A percentile compares a stretch with the other conserved stretches of the same genome.
Conservation (phyloP, 2,888 invertebrate species). For the Gryllus longicercus region DNA sequence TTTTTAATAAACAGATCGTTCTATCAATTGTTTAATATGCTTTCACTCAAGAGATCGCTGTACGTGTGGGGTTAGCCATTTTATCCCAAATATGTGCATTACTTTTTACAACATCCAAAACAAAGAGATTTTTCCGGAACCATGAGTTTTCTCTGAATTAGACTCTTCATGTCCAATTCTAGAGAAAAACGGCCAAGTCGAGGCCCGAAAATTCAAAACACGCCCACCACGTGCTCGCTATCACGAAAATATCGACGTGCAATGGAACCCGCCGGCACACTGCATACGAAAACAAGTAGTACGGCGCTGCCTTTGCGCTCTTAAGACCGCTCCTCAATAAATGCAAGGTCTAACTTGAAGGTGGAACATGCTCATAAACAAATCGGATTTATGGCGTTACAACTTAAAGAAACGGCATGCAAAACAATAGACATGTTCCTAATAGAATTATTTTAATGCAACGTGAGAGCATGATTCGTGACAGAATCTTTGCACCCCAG, state of each 20-base stretch:
- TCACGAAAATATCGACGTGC: not conserved
- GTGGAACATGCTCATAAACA: slow-evolving; percentile 17
- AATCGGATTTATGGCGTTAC: slow-evolving; percentile 11
- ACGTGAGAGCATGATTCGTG: not conserved
- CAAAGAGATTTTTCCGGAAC: no score
- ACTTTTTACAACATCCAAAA: no score
- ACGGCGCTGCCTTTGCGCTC: not conserved
- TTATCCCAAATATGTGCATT: no score
- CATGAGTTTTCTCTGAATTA: no score
- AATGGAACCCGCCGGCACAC: not conserved
- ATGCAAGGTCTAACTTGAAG: not conserved
- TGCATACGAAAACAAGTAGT: not conserved
- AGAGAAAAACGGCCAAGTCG: no score
- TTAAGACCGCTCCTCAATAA: not conserved
- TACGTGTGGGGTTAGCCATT: no score
- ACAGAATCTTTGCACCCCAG: not conserved
- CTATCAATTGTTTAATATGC: no score
- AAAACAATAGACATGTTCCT: not conserved
- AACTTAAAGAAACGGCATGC: slow-evolving; percentile 17
- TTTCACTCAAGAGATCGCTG: no score
- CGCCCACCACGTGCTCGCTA: no score
- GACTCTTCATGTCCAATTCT: no score
- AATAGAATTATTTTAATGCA: not conserved
- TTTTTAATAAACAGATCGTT: no score
- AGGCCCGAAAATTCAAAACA: no score